Percentiles rank a stretch among this genome's conserved stretches.
phyloP scores from a whole-genome alignment of 2,113 vertebrate genomes.

The Tonatia bakeri region DNA sequence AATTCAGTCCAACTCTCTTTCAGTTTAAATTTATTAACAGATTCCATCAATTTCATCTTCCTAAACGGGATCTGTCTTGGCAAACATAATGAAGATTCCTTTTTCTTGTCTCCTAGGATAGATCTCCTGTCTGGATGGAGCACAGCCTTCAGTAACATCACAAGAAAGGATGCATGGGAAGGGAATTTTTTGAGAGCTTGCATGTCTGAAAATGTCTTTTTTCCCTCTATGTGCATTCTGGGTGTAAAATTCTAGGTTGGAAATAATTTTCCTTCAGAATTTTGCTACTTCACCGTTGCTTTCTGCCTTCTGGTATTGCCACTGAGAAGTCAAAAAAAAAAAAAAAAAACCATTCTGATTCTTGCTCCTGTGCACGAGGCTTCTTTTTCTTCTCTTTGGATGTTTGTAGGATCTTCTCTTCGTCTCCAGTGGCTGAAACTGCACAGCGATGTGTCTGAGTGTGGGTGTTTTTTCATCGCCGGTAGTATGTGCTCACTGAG shows the following conservation, averaged over 20 bases:
- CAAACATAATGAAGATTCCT: neutral
- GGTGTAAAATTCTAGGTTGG: neutral
- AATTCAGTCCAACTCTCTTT: neutral
- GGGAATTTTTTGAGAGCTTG: neutral
- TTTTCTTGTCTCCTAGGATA: neutral
- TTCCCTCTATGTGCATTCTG: neutral
- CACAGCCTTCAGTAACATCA: neutral
- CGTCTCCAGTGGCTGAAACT: neutral
- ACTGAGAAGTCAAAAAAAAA: neutral
- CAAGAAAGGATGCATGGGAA: neutral
- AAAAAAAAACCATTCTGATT: neutral
- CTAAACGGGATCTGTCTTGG: neutral
- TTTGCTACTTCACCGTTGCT: neutral
- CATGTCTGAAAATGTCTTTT: neutral
- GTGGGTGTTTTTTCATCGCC: neutral
- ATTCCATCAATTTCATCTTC: neutral
- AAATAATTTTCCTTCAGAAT: slow-evolving; percentile 1
- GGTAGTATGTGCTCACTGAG: neutral
- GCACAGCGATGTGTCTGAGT: neutral
- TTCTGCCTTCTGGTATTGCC: neutral
- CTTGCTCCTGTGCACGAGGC: neutral
- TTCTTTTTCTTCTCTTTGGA: neutral
- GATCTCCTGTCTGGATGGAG: neutral
- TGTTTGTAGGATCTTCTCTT: neutral
- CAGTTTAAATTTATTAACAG: neutral